phyloP scores from a whole-genome alignment of 2,888 invertebrate species.

The Cordilura impudica region DNA sequence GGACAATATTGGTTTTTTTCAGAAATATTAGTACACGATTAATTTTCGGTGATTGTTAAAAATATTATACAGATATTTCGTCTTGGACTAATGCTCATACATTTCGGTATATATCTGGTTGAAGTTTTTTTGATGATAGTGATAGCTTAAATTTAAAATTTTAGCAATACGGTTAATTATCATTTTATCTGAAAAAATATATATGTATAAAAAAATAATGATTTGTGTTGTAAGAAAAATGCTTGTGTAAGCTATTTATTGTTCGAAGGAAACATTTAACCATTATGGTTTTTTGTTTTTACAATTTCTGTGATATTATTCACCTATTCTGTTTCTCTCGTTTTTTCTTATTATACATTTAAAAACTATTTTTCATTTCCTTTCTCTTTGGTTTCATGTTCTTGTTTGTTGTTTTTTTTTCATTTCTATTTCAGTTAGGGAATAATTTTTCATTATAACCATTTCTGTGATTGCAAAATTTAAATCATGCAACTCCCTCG shows the following conservation, averaged over 20 bases:
- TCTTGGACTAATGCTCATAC: no score
- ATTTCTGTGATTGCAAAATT: slow-evolving; percentile 61
- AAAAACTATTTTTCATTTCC: slow-evolving; percentile 35
- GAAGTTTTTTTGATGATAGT: slow-evolving; percentile 22
- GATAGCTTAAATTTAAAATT: slow-evolving; percentile 16
- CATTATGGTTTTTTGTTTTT: slow-evolving; percentile 4
- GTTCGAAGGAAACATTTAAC: slow-evolving; percentile 2
- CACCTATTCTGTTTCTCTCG: slow-evolving; percentile 10
- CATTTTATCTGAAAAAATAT: background rate
- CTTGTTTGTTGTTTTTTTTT: background rate
- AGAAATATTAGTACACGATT: no score
- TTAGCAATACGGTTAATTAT: slow-evolving; percentile 23
- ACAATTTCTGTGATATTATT: slow-evolving; percentile 8
- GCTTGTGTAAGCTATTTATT: background rate
- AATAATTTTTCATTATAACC: slow-evolving; percentile 57
- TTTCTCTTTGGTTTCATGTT: background rate
- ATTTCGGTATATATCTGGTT: no score
- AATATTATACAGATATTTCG: no score
- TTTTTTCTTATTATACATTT: slow-evolving; percentile 17
- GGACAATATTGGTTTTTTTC: no score
- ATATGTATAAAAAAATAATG: slow-evolving; percentile 28
- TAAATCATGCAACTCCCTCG: slow-evolving; percentile 65
- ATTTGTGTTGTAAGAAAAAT: slow-evolving; percentile 19
- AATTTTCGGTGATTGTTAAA: no score
- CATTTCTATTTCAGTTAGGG: slow-evolving; percentile 29